These are phyloP conservation scores for Drosophila quasianomalipes DNA, from an alignment of 2,888 invertebrate species.

Conservation along the genomic window DNA sequence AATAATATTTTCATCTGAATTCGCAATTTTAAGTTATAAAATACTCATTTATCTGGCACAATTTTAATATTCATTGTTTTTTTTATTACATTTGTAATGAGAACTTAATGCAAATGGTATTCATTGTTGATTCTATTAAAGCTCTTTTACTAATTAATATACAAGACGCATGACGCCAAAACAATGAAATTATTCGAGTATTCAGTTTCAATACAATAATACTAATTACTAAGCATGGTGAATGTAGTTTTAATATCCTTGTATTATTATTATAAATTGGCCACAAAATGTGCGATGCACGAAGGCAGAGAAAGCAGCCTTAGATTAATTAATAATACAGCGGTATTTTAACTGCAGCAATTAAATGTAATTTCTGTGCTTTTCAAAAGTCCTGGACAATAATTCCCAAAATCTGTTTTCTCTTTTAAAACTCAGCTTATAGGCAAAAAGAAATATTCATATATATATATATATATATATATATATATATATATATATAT, in stretches of 20 bases:
- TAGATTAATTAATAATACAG: neutral
- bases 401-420: neutral
- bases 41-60: neutral
- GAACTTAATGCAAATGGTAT: constrained; percentile 16
- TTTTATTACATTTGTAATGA: constrained; percentile 3
- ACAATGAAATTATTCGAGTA: constrained; percentile 17
- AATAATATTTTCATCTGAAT: too few species aligned
- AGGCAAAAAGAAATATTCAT: neutral
- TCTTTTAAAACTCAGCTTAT: neutral
- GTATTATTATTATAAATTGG: neutral
- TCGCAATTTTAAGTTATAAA: too few species aligned
- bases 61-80: neutral
- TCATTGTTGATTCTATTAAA: neutral
- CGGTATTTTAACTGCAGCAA: neutral
- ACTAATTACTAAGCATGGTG: constrained; percentile 9
- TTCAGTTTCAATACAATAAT: constrained; percentile 5
- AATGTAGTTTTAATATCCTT: too few species aligned
- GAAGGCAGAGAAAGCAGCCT: neutral
- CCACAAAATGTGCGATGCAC: neutral
- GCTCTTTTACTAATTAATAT: constrained; percentile 23
- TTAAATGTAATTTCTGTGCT: neutral
- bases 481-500: too few species aligned
- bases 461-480: too few species aligned
- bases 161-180: neutral
- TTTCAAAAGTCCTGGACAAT: neutral